Base-by-base conservation (phyloP, 2,797 vertebrate genomes). In the Lepus oiostolus region DNA sequence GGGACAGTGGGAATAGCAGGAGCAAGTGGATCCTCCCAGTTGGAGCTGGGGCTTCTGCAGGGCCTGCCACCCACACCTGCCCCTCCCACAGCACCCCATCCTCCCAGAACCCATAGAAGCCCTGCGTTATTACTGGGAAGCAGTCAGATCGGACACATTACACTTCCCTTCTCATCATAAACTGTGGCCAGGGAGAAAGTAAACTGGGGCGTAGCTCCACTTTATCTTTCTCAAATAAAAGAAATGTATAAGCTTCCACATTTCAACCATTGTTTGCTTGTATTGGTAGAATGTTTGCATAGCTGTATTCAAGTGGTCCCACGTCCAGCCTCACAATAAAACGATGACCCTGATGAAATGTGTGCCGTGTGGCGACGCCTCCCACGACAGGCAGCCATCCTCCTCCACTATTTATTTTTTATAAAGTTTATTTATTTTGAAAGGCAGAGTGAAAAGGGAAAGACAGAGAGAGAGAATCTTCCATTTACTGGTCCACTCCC, bases 151-250 rank as follows among this genome's bases (percentile, higher is more conserved):
- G 24, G 42, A 89, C 68, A 38, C 21, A 38, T 2, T 88, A 50
- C 14, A 7, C 54, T 85, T 72, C 50, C 30, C 50, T 90, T 60
- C n/a, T 70, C 30, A 38, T 81, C 54, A 11, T 71, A 32, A 17
- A 52, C n/a, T 58, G 13, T n/a, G 26, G 54, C 35, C 21, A 24
- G 52, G 58, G 63, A 90, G 47, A 47, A 76, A 60, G 71, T 79
- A 63, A 86, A 17, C 70, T 32, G 50, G 30, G 47, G 8, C 42
- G 5, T 35, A 77, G 50, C 26, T 74, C 21, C 79, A 2, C 60
- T 52, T 58, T 80, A 42, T 13, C 47, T 60, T 92, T 68, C 76
- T 86, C 24, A 85, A 81, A 7, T 86, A 76, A 85, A 84, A 85
- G 50, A 76, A 86, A 82, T 11, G 11, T 28, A 11, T 4, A 70